These are phyloP conservation scores for Paradisaea rubra DNA, from an alignment of 2,113 vertebrate species.

Conservation along the genomic window DNA sequence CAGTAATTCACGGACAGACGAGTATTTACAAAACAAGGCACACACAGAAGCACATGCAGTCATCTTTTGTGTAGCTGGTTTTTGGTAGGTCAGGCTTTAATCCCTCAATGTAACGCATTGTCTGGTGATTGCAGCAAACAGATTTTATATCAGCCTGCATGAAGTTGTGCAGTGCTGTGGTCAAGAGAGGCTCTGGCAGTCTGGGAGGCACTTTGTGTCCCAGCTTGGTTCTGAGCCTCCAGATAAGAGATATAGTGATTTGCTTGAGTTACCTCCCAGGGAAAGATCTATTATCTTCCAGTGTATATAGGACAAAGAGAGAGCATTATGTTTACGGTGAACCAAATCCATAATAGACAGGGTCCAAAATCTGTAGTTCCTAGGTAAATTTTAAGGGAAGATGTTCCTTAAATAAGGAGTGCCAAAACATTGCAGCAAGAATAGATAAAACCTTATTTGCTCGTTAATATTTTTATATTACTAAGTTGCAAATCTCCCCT, in stretches of 20 bases:
- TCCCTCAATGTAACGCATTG: neutral
- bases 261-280: neutral
- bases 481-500: neutral
- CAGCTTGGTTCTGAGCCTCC: neutral
- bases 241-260: neutral
- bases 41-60: neutral
- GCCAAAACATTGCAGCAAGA: neutral
- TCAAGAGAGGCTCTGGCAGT: neutral
- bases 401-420: neutral
- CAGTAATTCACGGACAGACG: neutral
- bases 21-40: conserved; percentile 1
- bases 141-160: neutral
- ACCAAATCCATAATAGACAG: neutral
- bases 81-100: neutral
- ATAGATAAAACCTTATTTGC: neutral
- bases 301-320: neutral
- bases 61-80: neutral
- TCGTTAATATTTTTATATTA: neutral
- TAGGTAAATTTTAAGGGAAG: neutral
- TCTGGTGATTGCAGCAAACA: neutral
- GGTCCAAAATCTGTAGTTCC: neutral
- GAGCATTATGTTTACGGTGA: neutral
- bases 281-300: neutral
- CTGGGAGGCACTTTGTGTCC: neutral
- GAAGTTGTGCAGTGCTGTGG: neutral